These are phyloP conservation scores for Arge pagana DNA, from an alignment of 2,888 invertebrate genomes.

Conservation along the genomic window DNA sequence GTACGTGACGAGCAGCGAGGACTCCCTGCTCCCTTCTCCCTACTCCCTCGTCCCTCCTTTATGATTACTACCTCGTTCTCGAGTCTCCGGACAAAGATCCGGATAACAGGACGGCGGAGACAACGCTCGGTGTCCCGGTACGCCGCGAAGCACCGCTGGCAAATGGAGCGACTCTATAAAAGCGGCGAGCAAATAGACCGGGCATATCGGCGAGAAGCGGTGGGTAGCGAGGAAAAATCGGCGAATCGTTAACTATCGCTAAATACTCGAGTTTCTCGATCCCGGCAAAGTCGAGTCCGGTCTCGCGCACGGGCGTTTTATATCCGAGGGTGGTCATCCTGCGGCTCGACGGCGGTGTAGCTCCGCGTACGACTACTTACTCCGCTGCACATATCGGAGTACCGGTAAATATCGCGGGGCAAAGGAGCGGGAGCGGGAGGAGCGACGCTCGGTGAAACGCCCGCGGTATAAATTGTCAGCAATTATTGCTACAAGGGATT, in stretches of 20 bases:
- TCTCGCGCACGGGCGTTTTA: background rate
- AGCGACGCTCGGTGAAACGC: constrained; percentile 17
- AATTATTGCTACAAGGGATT: constrained; percentile 42
- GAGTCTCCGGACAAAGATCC: too few species aligned
- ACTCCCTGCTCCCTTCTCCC: too few species aligned
- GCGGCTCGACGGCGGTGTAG: background rate
- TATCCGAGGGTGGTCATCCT: background rate
- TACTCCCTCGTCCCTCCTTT: too few species aligned
- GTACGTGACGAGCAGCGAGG: too few species aligned
- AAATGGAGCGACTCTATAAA: constrained; percentile 53
- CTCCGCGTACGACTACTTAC: too few species aligned
- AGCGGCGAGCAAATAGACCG: constrained; percentile 32
- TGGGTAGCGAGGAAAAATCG: constrained; percentile 30
- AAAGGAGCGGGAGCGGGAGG: background rate
- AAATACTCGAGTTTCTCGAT: constrained; percentile 30
- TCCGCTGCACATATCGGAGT: too few species aligned
- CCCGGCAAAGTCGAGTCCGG: background rate
- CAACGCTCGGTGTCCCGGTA: background rate
- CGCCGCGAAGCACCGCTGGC: constrained; percentile 36
- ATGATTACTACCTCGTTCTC: too few species aligned
- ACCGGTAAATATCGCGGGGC: constrained; percentile 34
- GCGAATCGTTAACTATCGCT: constrained; percentile 37
- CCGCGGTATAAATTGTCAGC: constrained; percentile 38
- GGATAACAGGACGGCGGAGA: too few species aligned
- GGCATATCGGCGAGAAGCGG: background rate